phyloP scores from a whole-genome alignment of 2,113 vertebrate genomes.

The Lontra canadensis region DNA sequence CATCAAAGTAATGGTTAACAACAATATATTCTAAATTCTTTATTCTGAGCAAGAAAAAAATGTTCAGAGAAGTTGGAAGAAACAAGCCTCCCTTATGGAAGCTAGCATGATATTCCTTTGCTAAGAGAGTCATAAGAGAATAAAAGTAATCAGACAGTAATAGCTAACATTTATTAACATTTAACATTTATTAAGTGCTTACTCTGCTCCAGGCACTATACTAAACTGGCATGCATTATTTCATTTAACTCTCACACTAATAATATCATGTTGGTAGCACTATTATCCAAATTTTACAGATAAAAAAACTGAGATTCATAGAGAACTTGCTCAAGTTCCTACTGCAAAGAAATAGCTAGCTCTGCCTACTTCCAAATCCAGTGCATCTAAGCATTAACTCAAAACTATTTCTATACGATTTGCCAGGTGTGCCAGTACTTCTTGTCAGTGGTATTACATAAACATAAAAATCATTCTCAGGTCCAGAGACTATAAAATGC shows the following conservation, averaged over 20 bases:
- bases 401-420: not conserved
- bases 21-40: not conserved
- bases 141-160: not conserved
- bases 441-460: not conserved
- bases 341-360: not conserved
- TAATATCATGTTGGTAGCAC: not conserved
- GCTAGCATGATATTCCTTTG: not conserved
- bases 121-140: not conserved
- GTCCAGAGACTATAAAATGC: not conserved
- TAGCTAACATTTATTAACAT: not conserved
- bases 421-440: not conserved
- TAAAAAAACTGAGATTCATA: not conserved
- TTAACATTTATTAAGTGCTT: constrained; percentile 29
- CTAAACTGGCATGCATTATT: not conserved
- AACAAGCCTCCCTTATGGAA: not conserved
- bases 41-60: not conserved
- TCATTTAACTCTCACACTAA: not conserved
- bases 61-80: not conserved
- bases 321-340: not conserved
- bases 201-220: not conserved
- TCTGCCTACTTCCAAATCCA: not conserved
- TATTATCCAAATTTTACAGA: not conserved
- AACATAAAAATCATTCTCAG: not conserved
- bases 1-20: not conserved
- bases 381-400: not conserved